phyloP scores from a whole-genome alignment of 2,888 invertebrate genomes.

The Sinhomidia bicolor region DNA sequence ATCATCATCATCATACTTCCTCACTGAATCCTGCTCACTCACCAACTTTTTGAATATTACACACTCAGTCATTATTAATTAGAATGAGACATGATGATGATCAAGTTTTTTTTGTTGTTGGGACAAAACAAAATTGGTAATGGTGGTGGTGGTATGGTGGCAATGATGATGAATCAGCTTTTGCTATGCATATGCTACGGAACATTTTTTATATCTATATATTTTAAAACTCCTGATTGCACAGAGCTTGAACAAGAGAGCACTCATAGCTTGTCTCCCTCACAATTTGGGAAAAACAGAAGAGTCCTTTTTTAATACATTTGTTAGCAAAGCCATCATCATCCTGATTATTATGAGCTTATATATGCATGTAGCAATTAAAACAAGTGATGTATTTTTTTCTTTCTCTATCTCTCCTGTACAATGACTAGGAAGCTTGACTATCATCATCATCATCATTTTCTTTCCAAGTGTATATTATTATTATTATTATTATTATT shows the following conservation, averaged over 20 bases:
- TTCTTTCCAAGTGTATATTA: too few relatives aligned
- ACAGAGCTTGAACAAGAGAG: constrained; percentile 6
- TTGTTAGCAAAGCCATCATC: constrained; percentile 29
- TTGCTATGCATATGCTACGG: not conserved
- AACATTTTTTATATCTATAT: too few relatives aligned
- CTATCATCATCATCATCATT: constrained; percentile 12
- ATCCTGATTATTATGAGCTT: constrained; percentile 15
- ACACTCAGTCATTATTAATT: constrained; percentile 58
- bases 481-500: not conserved
- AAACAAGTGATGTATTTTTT: constrained; percentile 45
- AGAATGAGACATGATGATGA: constrained; percentile 54
- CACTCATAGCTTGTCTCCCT: constrained; percentile 16
- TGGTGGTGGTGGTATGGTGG: constrained; percentile 7
- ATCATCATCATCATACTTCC: not conserved
- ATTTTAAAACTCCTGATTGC: not conserved
- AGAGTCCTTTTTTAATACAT: constrained; percentile 12
- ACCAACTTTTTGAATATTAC: constrained; percentile 43
- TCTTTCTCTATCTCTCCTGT: too few relatives aligned
- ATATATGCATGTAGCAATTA: constrained; percentile 44
- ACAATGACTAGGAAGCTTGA: constrained; percentile 5
- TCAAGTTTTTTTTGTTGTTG: constrained; percentile 43
- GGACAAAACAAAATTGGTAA: constrained; percentile 17
- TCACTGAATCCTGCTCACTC: constrained; percentile 11
- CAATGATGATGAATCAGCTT: constrained; percentile 54
- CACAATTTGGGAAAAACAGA: not conserved